Percentiles rank a stretch among this genome's conserved stretches.
phyloP scores from a whole-genome alignment of 2,113 vertebrate genomes.

The human (Homo sapiens) region DNA sequence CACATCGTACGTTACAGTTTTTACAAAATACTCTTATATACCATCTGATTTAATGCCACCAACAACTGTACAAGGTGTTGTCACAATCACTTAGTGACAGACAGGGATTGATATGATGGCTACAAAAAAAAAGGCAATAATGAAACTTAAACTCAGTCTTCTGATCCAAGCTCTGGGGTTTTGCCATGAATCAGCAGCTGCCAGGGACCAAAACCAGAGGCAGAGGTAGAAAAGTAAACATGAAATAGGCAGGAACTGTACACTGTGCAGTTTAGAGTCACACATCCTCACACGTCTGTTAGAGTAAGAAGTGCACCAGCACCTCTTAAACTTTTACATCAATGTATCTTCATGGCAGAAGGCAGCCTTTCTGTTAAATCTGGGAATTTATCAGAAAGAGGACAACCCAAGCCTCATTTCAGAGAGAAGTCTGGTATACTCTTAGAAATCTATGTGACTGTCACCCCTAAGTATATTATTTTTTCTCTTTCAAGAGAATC shows the following conservation, averaged over 20 bases:
- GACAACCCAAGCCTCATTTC: slow-evolving; percentile 6
- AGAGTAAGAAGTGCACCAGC: not conserved
- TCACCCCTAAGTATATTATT: not conserved
- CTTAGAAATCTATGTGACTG: not conserved
- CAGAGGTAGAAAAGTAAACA: no score
- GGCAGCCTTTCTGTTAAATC: not conserved
- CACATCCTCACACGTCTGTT: not conserved
- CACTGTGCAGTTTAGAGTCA: not conserved
- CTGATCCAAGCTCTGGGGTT: no score
- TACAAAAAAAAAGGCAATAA: not conserved
- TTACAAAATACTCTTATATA: not conserved
- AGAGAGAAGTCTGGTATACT: not conserved
- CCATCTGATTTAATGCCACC: no score
- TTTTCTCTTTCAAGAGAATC: not conserved
- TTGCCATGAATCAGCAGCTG: no score
- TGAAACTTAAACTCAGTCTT: slow-evolving; percentile 1
- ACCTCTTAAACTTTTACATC: not conserved
- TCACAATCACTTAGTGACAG: not conserved
- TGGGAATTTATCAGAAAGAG: not conserved
- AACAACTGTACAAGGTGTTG: no score
- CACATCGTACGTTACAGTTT: not conserved
- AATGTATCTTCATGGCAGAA: not conserved
- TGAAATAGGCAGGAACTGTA: no score
- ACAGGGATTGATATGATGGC: not conserved
- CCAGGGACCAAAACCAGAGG: no score